Evolutionary conservation across 1,140 invertebrate genomes (phyloP).

Genomic region (Drosophila nebulosa): DNA sequence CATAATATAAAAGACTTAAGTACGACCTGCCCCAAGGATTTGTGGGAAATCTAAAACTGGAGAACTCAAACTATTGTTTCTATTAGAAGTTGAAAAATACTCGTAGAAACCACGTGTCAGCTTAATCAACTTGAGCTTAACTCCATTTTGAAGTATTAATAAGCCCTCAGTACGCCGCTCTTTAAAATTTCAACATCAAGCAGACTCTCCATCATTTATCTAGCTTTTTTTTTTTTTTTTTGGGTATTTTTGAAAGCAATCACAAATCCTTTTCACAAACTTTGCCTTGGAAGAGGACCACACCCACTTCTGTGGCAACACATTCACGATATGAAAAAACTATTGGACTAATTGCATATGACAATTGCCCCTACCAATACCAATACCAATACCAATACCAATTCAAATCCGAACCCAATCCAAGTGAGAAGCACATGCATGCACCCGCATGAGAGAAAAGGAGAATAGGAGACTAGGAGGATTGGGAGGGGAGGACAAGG

Average conservation of each 20-base stretch:
- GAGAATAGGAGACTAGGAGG: too few relatives aligned
- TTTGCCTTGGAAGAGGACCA: not conserved
- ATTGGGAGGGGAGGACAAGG: too few relatives aligned
- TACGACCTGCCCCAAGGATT: too few relatives aligned
- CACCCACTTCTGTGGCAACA: not conserved
- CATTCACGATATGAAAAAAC: slow-evolving; percentile 14
- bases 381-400: not conserved
- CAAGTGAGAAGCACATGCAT: slow-evolving; percentile 18
- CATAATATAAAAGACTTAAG: too few relatives aligned
- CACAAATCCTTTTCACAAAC: slow-evolving; percentile 3
- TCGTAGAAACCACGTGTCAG: too few relatives aligned
- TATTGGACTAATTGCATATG: slow-evolving; percentile 67
- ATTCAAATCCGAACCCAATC: not conserved
- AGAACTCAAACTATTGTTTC: too few relatives aligned
- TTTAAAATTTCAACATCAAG: not conserved
- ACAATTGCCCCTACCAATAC: slow-evolving; percentile 43
- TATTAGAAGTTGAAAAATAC: too few relatives aligned
- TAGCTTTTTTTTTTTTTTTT: not conserved
- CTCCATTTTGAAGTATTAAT: not conserved
- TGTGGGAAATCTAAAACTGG: too few relatives aligned
- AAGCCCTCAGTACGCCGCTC: not conserved
- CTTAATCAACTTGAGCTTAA: not conserved
- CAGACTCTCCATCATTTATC: not conserved
- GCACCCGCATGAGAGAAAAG: slow-evolving; percentile 25
- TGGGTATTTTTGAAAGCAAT: not conserved